Base-by-base conservation (phyloP, 2,797 vertebrate genomes). In the Pseudomugil tenellus region DNA sequence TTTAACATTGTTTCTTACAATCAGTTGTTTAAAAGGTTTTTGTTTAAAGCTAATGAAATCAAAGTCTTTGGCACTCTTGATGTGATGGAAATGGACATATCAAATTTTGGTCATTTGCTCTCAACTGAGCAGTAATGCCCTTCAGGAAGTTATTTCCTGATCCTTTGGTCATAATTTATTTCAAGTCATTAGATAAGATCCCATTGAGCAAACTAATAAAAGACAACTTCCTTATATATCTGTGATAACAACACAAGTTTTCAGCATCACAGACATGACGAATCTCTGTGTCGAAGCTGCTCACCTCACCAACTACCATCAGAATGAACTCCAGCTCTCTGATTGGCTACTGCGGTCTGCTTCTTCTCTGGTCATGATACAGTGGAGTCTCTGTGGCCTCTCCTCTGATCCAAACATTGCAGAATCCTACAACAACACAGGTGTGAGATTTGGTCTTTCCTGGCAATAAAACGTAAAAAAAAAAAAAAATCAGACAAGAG, bases 391-490 rank as follows among this genome's bases (percentile, higher is more conserved):
- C 76, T 79, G 49, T 25, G 71, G 3, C 72, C 72, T 70, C 70
- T 83, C 55, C 79, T 92, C 62, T 83, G 73, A 58, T 93, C 91
- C 9, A 86, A 70, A 80, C 84, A 93, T 46, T 86, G 78, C 68
- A 95, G 62, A 10, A 49, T 75, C 63, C 94, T 95, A 53, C 0
- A 81, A 59, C 76, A 10, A 87, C 34, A 83, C n/a, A n/a, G 65
- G 61, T 3, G 52, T 46, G 0, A 52, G 23, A 37, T n/a, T 26
- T 2, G 0, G 1, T 28, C 0, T 46, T 58, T 31, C 23, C 4
- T 26, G 17, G 7, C 13, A 31, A 51, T 49, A 70, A 52, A 58
- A 58, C 6, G 63, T 13, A 59, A 70, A 9, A 29, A 35, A 59
- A 34, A 63, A 6, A 2, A 39, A 11, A 29, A 23, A 10, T n/a